Conservation (phyloP, 2,888 invertebrate genomes). For the Hypsopygia costalis region DNA sequence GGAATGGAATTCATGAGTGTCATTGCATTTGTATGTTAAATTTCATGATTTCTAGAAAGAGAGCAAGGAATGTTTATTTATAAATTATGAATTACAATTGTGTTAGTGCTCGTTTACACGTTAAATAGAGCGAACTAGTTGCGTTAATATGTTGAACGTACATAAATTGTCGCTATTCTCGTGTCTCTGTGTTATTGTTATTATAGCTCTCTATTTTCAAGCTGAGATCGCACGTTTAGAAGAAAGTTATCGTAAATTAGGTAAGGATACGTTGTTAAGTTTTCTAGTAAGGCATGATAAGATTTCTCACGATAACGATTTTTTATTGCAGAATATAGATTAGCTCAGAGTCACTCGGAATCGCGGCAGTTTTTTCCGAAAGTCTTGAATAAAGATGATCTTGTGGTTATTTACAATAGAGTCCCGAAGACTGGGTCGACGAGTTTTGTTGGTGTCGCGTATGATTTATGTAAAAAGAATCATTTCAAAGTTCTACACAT, state of each 20-base stretch:
- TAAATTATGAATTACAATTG: conserved; percentile 51
- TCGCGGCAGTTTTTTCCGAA: conserved; percentile 63
- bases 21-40: no score
- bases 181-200: conserved; percentile 64
- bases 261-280: conserved; percentile 32
- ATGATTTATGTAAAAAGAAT: conserved; percentile 90
- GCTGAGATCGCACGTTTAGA: conserved; percentile 67
- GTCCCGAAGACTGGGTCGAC: conserved; percentile 99
- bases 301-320: neutral
- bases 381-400: conserved; percentile 54
- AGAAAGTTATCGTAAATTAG: conserved; percentile 59
- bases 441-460: conserved; percentile 95
- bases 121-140: conserved; percentile 36
- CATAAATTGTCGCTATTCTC: conserved; percentile 71
- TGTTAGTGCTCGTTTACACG: conserved; percentile 41
- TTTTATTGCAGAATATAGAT: conserved; percentile 56
- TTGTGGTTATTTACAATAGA: conserved; percentile 95
- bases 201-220: conserved; percentile 71
- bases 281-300: neutral
- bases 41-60: no score
- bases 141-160: conserved; percentile 64
- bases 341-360: conserved; percentile 50
- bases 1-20: no score
- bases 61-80: conserved; percentile 57
- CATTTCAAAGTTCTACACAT: conserved; percentile 88